phyloP scores from a whole-genome alignment of 2,113 vertebrate species.

The Apus apus region DNA sequence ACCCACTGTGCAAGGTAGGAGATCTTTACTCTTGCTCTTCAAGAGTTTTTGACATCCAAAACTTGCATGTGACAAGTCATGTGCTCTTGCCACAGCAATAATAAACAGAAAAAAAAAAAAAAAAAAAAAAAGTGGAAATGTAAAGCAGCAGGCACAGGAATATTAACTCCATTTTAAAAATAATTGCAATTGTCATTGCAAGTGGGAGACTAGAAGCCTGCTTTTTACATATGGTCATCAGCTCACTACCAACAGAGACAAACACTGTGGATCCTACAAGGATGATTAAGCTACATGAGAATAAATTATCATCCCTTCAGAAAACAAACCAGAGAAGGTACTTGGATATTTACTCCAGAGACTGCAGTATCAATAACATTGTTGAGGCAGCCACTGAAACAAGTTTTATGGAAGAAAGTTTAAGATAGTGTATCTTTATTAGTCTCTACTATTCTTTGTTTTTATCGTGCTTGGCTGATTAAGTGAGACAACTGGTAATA shows the following conservation, averaged over 20 bases:
- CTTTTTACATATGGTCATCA: neutral
- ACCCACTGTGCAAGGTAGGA: neutral
- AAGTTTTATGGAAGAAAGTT: neutral
- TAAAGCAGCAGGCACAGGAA: neutral
- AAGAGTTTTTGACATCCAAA: neutral
- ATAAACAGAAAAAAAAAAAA: neutral
- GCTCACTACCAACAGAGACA: neutral
- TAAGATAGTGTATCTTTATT: neutral
- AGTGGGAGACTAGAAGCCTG: neutral
- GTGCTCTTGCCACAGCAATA: neutral
- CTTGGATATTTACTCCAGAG: neutral
- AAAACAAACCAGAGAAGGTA: neutral
- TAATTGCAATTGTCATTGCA: neutral
- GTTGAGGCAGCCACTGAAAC: slow-evolving; percentile 8
- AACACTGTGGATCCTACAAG: slow-evolving; percentile 14
- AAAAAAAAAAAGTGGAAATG: neutral
- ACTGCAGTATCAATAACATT: neutral
- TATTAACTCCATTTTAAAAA: neutral
- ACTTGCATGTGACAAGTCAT: neutral
- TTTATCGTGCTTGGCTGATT: slow-evolving; percentile 1
- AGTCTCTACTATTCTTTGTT: neutral
- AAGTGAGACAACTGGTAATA: neutral
- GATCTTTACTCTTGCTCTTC: neutral
- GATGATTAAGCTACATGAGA: slow-evolving; percentile 13
- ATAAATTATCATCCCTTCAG: neutral